These are phyloP conservation scores for Tragelaphus scriptus DNA, from an alignment of 2,113 vertebrate genomes.

Conservation along the genomic window DNA sequence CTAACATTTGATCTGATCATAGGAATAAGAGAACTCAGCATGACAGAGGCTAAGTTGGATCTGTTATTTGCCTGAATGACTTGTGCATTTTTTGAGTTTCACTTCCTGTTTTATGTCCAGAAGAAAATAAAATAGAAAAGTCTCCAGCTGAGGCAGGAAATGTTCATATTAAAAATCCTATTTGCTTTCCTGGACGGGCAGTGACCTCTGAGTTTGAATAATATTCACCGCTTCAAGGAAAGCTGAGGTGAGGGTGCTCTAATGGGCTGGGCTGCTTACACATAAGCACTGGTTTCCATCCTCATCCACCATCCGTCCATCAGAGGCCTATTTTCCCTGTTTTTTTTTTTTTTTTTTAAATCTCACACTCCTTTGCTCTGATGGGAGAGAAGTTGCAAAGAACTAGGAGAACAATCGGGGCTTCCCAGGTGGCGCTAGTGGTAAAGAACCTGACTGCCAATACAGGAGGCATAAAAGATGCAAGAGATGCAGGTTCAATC, in stretches of 20 bases:
- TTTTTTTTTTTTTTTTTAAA: neutral
- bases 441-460: neutral
- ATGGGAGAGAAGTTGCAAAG: neutral
- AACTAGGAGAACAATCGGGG: neutral
- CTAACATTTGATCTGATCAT: neutral
- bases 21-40: neutral
- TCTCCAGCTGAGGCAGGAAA: neutral
- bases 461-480: neutral
- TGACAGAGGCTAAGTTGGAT: neutral
- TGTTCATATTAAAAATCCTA: neutral
- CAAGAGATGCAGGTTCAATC: accelerated
- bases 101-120: constrained; percentile 21
- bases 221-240: neutral
- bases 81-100: neutral
- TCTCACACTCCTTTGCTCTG: neutral
- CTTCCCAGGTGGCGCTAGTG: neutral
- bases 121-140: neutral
- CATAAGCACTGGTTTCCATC: neutral
- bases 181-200: accelerated
- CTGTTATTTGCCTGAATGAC: neutral
- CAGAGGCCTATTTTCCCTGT: neutral
- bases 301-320: neutral
- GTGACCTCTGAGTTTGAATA: neutral
- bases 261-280: neutral
- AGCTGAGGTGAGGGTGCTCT: accelerated